Evolutionary conservation across 2,888 invertebrate species (phyloP).

Genomic region (Coelinius sp.): DNA sequence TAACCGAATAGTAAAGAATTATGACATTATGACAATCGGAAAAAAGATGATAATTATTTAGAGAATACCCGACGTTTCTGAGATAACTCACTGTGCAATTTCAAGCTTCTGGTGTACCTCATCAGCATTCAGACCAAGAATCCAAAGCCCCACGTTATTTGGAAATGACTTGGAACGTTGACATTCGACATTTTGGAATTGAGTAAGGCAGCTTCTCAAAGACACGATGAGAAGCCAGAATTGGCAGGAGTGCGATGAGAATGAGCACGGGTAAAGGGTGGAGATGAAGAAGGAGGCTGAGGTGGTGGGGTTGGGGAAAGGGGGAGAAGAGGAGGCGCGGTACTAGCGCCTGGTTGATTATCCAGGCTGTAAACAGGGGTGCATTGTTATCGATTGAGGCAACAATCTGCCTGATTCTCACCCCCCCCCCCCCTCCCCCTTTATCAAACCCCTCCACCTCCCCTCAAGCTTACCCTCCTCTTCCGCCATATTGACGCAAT

Average conservation of each 20-base stretch:
- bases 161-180: slow-evolving; percentile 1
- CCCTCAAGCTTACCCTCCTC: slow-evolving; percentile 11
- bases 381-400: slow-evolving; percentile 67
- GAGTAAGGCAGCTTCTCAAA: slow-evolving; percentile 3
- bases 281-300: slow-evolving; percentile 50
- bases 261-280: slow-evolving; percentile 43
- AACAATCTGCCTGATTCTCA: slow-evolving; percentile 60
- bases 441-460: slow-evolving; percentile 25
- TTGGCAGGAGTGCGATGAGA: slow-evolving; percentile 35
- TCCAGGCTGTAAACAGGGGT: slow-evolving; percentile 61
- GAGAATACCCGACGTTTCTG: not conserved
- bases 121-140: slow-evolving; percentile 7
- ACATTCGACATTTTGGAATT: slow-evolving; percentile 21
- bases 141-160: not conserved
- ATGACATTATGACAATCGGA: not conserved
- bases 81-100: slow-evolving; percentile 7
- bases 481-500: slow-evolving; percentile 63
- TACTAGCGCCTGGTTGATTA: slow-evolving; percentile 62
- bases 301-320: slow-evolving; percentile 51
- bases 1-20: not conserved
- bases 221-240: slow-evolving; percentile 32
- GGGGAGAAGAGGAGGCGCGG: slow-evolving; percentile 44
- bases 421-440: slow-evolving; percentile 35
- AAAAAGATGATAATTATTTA: not conserved
- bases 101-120: slow-evolving; percentile 16